Evolutionary conservation across 2,797 vertebrate genomes (phyloP).

Genomic region (Rhinichthys osculus): DNA sequence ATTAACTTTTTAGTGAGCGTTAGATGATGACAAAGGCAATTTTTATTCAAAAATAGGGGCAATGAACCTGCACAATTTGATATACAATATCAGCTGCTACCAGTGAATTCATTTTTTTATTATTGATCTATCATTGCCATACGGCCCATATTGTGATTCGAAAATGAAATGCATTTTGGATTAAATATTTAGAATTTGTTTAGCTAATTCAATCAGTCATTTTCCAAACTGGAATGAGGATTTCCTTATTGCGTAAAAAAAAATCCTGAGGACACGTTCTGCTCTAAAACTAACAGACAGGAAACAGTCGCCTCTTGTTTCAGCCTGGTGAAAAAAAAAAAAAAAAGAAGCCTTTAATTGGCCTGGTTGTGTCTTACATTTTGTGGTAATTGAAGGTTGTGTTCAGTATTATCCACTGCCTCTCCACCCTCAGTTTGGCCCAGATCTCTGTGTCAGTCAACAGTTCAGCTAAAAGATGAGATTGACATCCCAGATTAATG

Average conservation of each 20-base stretch:
- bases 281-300: slow-evolving; percentile 12
- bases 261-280: not conserved
- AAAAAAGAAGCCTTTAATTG: slow-evolving; percentile 53
- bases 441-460: slow-evolving; percentile 46
- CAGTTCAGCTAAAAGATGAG: slow-evolving; percentile 72
- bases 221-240: slow-evolving; percentile 12
- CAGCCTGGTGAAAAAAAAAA: not conserved
- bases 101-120: not conserved
- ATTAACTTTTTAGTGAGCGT: not conserved
- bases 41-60: not conserved
- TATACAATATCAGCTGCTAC: not conserved
- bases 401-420: slow-evolving; percentile 27
- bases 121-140: not conserved
- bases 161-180: not conserved
- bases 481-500: slow-evolving; percentile 81
- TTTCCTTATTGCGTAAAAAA: not conserved
- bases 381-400: slow-evolving; percentile 52
- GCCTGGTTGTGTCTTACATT: slow-evolving; percentile 52
- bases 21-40: not conserved
- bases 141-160: not conserved
- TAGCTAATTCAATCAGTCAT: not conserved
- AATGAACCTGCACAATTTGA: not conserved
- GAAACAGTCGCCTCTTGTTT: slow-evolving; percentile 24
- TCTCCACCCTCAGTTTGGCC: slow-evolving; percentile 20
- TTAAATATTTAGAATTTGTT: not conserved